phyloP scores from a whole-genome alignment of 2,113 vertebrate species.

The Athene noctua region DNA sequence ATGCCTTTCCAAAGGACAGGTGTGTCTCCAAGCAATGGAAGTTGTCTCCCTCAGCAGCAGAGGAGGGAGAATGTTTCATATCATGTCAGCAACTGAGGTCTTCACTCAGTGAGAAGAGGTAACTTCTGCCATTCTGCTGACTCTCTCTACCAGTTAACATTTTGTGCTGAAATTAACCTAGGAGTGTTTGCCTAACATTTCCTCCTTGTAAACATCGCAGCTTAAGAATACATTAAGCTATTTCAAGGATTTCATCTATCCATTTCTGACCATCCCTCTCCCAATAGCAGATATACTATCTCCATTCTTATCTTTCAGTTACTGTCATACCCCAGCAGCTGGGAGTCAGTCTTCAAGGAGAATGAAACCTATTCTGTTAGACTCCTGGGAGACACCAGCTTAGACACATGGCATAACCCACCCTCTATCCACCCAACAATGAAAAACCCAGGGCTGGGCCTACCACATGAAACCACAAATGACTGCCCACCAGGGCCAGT shows the following conservation, averaged over 20 bases:
- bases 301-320: constrained; percentile 49
- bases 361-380: background rate
- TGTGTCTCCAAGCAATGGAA: background rate
- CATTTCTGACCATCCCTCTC: background rate
- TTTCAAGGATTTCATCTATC: constrained; percentile 30
- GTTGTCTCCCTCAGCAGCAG: background rate
- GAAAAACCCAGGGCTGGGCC: background rate
- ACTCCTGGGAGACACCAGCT: background rate
- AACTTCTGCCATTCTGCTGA: background rate
- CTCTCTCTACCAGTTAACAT: background rate
- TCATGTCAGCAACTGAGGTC: background rate
- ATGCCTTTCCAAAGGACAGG: background rate
- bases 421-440: background rate
- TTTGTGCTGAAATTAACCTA: constrained; percentile 6
- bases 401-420: background rate
- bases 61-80: background rate
- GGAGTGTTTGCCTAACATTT: background rate
- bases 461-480: background rate
- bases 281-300: constrained; percentile 8
- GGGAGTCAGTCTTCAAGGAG: background rate
- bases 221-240: background rate
- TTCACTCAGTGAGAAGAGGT: background rate
- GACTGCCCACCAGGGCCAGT: background rate
- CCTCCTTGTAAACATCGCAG: background rate
- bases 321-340: constrained; percentile 20